These are phyloP conservation scores for Oedothorax gibbosus DNA, from an alignment of 1,140 invertebrate genomes.

Conservation along the genomic window DNA sequence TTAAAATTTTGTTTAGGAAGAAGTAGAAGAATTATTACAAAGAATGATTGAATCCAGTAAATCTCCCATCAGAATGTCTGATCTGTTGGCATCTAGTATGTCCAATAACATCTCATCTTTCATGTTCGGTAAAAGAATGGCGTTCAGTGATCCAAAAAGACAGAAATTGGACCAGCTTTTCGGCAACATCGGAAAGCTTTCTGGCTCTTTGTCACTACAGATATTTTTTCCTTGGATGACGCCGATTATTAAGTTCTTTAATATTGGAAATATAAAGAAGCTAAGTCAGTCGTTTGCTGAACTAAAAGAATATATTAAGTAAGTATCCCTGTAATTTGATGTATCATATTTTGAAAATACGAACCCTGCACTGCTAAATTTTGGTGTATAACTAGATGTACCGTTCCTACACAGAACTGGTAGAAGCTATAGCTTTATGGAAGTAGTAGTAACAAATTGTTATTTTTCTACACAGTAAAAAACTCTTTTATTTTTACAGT, in stretches of 20 bases:
- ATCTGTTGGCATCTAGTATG: constrained; percentile 54
- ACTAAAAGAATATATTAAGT: constrained; percentile 6
- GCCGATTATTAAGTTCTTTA: constrained; percentile 17
- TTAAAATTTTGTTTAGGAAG: constrained; percentile 17
- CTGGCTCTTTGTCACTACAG: constrained; percentile 17
- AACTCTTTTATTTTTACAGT: no score
- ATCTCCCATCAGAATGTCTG: background rate
- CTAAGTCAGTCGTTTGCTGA: background rate
- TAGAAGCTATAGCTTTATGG: no score
- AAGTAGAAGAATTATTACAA: constrained; percentile 34
- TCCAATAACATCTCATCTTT: constrained; percentile 86
- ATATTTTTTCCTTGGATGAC: constrained; percentile 41
- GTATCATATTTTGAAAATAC: no score
- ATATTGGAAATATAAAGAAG: background rate
- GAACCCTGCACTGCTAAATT: no score
- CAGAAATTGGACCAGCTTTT: constrained; percentile 77
- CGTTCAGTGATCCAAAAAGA: constrained; percentile 73
- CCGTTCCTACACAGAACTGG: no score
- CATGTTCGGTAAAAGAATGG: constrained; percentile 80
- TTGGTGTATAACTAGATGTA: no score
- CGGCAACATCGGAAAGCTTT: constrained; percentile 68
- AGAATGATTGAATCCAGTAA: background rate
- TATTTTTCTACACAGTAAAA: no score
- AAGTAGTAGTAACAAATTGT: no score
- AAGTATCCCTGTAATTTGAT: background rate